Base-by-base conservation (phyloP, 2,113 vertebrate species). In the Embiotoca jacksoni region DNA sequence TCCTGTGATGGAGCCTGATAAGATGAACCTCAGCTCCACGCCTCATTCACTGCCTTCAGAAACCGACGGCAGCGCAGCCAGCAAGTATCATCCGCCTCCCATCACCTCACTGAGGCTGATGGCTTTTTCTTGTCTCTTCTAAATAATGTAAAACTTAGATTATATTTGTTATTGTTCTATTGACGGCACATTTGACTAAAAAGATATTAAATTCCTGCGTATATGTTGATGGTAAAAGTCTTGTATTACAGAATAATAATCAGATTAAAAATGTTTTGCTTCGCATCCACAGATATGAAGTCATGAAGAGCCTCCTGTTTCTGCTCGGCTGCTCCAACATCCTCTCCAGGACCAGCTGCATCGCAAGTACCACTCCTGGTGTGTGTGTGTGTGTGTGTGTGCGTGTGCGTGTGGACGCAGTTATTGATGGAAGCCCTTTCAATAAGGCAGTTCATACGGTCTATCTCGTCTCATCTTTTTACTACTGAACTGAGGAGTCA, bases 1-100 rank as follows among this genome's bases (percentile, higher is more conserved):
- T 88, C 83, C 83, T 84, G 81, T 74, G 73, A 72, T 70, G 53
- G 3, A 41, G n/a, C 7, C 5, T 75, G 82, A 83, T 81, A 68
- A 78, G 37, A 54, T 35, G 49, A 79, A 68, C 71, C 77, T 81
- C 70, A 72, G 57, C n/a, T 57, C 56, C 30, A 33, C 7, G 3
- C 16, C 6, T 89, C 81, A 78, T 68, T 91, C 78, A 78, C 11
- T 11, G 11, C 57, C n/a, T 30, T 23, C 72, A 80, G 72, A 54
- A 58, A 36, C 33, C 69, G 69, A 1, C 56, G 62, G 71, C 57
- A 69, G 3, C 75, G 14, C 84, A 80, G 69, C 66, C 63, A 67
- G 5, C 14, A 85, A 85, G 89, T 89, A 83, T 16, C 36, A 65
- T 41, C 11, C 30, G 62, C n/a, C 52, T 6, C 10, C 41, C 31